Conservation (phyloP, 2,797 vertebrate genomes). For the Melanotaenia pygmaea region DNA sequence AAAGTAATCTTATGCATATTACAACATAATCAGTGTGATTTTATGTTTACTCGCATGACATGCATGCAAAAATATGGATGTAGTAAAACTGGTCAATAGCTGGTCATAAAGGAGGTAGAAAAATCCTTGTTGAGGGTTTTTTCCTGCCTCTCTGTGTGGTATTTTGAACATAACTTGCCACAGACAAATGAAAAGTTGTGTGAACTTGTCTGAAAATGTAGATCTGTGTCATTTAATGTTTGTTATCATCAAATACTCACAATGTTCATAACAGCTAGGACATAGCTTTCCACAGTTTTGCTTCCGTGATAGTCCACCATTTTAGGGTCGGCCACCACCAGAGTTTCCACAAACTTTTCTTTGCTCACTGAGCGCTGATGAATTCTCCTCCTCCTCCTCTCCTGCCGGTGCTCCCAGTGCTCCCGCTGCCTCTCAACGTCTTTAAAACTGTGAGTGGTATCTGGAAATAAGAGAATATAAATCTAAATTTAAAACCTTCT, state of each 20-base stretch:
- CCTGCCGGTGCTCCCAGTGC: slow-evolving; percentile 84
- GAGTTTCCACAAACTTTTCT: slow-evolving; percentile 97
- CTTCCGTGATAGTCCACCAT: slow-evolving; percentile 95
- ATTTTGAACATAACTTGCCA: not conserved
- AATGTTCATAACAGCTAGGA: slow-evolving; percentile 97
- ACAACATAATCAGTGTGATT: too few relatives aligned
- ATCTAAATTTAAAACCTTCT: not conserved
- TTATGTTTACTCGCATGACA: too few relatives aligned
- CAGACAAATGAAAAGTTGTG: too few relatives aligned
- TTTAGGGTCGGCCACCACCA: slow-evolving; percentile 95
- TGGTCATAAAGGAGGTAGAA: too few relatives aligned
- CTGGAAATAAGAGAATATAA: slow-evolving; percentile 56
- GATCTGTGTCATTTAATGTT: not conserved
- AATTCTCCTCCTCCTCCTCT: slow-evolving; percentile 74
- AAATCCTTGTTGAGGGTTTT: too few relatives aligned
- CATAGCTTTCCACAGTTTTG: slow-evolving; percentile 88
- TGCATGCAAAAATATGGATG: too few relatives aligned
- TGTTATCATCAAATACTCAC: slow-evolving; percentile 80
- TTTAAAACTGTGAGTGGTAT: slow-evolving; percentile 59
- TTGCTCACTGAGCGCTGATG: slow-evolving; percentile 89
- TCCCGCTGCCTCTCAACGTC: slow-evolving; percentile 82
- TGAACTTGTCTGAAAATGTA: too few relatives aligned
- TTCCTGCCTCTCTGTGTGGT: not conserved
- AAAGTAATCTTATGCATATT: too few relatives aligned
- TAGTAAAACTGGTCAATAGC: too few relatives aligned